These are phyloP conservation scores for Danaus melanippus DNA, from an alignment of 1,140 invertebrate genomes.

Conservation along the genomic window DNA sequence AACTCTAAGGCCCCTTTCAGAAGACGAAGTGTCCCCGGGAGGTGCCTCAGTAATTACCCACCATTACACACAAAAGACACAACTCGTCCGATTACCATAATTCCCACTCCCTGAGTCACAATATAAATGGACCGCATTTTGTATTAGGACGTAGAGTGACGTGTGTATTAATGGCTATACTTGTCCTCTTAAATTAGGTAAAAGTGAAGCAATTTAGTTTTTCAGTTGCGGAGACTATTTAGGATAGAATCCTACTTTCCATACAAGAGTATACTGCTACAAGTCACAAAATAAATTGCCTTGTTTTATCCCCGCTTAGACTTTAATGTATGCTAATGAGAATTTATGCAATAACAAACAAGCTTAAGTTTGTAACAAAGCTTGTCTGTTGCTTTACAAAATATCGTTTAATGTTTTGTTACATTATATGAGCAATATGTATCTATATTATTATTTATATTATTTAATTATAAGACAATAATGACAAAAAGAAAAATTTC, in stretches of 20 bases:
- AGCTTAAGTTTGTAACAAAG: constrained; percentile 16
- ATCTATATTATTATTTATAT: too few relatives aligned
- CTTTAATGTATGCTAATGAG: constrained; percentile 37
- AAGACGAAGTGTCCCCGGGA: constrained; percentile 57
- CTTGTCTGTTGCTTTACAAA: constrained; percentile 12
- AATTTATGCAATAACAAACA: constrained; percentile 26
- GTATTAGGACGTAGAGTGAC: constrained; percentile 64
- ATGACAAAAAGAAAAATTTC: too few relatives aligned
- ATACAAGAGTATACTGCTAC: constrained; percentile 21
- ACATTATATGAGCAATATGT: too few relatives aligned
- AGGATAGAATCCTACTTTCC: constrained; percentile 11
- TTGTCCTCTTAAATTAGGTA: constrained; percentile 70
- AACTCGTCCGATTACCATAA: constrained; percentile 68
- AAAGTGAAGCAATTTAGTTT: constrained; percentile 53
- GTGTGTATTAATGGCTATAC: constrained; percentile 68
- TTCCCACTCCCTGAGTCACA: constrained; percentile 55
- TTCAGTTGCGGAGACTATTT: constrained; percentile 48
- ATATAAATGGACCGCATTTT: constrained; percentile 69
- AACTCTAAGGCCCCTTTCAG: constrained; percentile 39
- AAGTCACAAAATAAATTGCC: constrained; percentile 33
- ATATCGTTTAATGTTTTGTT: too few relatives aligned
- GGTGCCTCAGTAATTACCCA: constrained; percentile 63
- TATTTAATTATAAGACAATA: too few relatives aligned
- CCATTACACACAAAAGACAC: constrained; percentile 71
- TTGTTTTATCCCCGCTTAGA: constrained; percentile 35